phyloP scores from a whole-genome alignment of 2,888 invertebrate genomes.

The Heteropelma amictum region DNA sequence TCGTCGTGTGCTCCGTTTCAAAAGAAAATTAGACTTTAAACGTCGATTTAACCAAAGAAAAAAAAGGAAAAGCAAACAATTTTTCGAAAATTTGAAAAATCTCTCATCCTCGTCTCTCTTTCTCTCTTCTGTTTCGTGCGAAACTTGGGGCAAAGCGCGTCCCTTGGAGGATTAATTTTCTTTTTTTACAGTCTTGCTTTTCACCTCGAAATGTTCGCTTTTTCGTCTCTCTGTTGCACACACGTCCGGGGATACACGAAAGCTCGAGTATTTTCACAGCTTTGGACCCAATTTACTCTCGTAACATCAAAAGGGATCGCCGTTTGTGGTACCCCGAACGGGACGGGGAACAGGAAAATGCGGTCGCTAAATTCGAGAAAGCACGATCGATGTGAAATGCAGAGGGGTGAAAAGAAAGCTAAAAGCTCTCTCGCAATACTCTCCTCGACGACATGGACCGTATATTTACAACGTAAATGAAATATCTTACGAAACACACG shows the following conservation, averaged over 20 bases:
- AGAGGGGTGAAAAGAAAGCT: constrained; percentile 3
- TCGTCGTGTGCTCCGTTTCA: no score
- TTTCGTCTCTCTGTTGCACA: background rate
- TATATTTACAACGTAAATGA: no score
- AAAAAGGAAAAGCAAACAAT: no score
- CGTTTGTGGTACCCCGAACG: background rate
- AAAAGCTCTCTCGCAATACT: background rate
- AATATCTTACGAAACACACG: no score
- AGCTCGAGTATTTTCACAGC: constrained; percentile 2
- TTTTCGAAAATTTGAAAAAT: no score
- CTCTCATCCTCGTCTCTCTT: no score
- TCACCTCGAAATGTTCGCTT: background rate
- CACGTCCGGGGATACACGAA: background rate
- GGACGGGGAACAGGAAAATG: constrained; percentile 13
- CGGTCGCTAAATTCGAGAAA: constrained; percentile 28
- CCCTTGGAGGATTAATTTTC: background rate
- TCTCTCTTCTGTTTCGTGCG: no score
- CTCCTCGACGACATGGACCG: no score
- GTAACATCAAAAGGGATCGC: constrained; percentile 4
- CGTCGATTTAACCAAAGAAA: no score
- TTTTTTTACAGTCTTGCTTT: background rate
- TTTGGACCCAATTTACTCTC: constrained; percentile 18
- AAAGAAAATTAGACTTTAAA: no score
- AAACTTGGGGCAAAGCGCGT: no score
- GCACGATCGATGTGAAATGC: constrained; percentile 33